Evolutionary conservation across 2,888 invertebrate species (phyloP), one percentile per base, ranked within the genome.

Genomic region (Cryptophagus acutangulus): DNA sequence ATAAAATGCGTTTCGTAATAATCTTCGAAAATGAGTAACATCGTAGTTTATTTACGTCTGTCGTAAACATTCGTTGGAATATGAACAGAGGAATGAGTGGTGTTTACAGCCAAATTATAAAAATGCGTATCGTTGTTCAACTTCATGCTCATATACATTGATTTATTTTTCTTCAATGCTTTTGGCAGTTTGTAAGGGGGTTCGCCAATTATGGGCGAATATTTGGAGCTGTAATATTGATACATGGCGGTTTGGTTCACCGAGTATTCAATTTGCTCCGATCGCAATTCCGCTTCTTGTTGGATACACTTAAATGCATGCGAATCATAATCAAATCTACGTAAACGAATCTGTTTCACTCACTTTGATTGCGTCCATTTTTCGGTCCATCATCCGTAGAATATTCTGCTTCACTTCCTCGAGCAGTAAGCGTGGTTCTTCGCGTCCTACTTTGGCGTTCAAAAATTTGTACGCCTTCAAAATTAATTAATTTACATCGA

Each of bases 31-130:
- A 30, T 33, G 33, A 25, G 25, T 9, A 38, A 9, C 3, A 8
- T 35, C 20, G 17, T 31, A 30, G 4, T 10, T 10, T 8, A 62
- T 65, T 69, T 71, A 84, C 88, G 79, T 74, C 77, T 74, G 66
- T 91, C 92, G 71, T 81, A 94, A 41, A 96, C 86, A 72, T 94
- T 94, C 17, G 92, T 90, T 2, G 96, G 95, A 16, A 95, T 87
- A 67, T 96, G 95, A 35, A 95, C 87, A 46, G 93, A 84, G 62
- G 91, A 91, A 55, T 79, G 77, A 40, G 74, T 78, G 8, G 84
- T 84, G 65, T 88, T 88, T 9, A 90, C 84, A 24, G 80, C 78
- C 46, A 89, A 81, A 62, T 88, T 82, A 66, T 88, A 87, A 69
- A 93, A 93, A 66, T 90, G 88, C 0, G 84, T 81, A 62, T 88